A percentile compares a stretch with the other conserved stretches of the same genome.
phyloP scores from a whole-genome alignment of 2,113 vertebrate species.

The Naja naja region DNA sequence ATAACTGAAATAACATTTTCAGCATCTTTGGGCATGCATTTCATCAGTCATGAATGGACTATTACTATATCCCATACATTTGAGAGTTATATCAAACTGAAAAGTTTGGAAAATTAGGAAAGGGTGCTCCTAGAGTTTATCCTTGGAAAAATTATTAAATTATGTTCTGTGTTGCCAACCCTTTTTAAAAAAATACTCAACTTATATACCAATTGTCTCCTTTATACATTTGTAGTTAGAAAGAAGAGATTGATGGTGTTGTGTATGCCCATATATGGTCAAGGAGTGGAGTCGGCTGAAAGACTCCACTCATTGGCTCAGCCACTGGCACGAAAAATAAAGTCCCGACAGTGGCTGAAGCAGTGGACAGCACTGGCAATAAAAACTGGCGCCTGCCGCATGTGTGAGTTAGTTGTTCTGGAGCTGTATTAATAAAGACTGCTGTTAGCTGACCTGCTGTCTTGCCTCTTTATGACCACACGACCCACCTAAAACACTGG shows the following conservation, averaged over 20 bases:
- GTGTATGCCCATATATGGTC: no score
- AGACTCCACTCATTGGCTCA: no score
- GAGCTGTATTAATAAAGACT: no score
- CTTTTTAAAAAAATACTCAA: not conserved
- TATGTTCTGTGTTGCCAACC: not conserved
- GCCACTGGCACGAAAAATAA: no score
- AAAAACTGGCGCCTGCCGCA: no score
- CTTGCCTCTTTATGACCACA: no score
- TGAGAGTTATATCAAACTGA: not conserved
- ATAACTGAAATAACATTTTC: not conserved
- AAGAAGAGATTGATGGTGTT: not conserved
- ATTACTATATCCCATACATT: not conserved
- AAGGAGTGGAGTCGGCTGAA: no score
- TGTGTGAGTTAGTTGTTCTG: no score
- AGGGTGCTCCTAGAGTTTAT: not conserved
- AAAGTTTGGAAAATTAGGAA: not conserved
- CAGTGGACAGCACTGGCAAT: no score
- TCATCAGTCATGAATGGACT: not conserved
- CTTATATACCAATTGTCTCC: not conserved
- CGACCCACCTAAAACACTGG: no score
- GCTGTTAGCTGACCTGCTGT: no score
- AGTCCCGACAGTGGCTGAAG: no score
- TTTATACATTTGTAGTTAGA: not conserved
- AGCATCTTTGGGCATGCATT: not conserved
- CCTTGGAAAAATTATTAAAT: not conserved